These are phyloP conservation scores for Ranitomeya variabilis DNA, from an alignment of 2,113 vertebrate species.

Conservation along the genomic window DNA sequence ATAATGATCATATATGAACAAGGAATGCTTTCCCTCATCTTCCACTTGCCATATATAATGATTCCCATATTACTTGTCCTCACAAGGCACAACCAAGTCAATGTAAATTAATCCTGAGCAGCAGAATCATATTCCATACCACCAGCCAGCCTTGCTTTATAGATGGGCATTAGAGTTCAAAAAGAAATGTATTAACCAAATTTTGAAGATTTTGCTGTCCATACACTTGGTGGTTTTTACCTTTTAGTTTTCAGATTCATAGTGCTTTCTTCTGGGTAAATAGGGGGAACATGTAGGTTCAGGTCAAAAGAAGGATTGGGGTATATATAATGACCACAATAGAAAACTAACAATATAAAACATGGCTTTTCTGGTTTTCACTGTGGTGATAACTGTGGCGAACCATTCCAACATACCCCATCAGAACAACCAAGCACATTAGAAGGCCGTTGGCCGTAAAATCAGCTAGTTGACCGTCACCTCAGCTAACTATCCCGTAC, in stretches of 20 bases:
- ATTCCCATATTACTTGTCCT: slow-evolving; percentile 48
- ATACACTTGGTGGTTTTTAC: neutral
- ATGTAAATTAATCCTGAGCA: slow-evolving; percentile 40
- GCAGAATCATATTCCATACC: slow-evolving; percentile 34
- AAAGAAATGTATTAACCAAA: neutral
- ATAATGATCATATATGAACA: slow-evolving; percentile 14
- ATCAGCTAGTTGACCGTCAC: too few species aligned
- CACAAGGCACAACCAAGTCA: slow-evolving; percentile 33
- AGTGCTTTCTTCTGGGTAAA: neutral
- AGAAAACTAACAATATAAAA: neutral
- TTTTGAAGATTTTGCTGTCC: neutral
- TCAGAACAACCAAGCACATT: neutral
- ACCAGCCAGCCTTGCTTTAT: neutral
- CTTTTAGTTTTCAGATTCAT: neutral
- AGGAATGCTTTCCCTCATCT: slow-evolving; percentile 40
- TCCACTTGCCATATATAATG: slow-evolving; percentile 28
- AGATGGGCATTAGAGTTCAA: slow-evolving; percentile 10
- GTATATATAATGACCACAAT: neutral
- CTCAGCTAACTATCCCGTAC: too few species aligned
- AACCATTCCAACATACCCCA: neutral
- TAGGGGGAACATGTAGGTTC: neutral
- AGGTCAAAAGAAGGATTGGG: neutral
- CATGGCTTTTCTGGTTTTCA: neutral
- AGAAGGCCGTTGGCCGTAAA: too few species aligned
- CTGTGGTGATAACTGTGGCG: neutral